phyloP scores from a whole-genome alignment of 2,888 invertebrate genomes.

The Synergus japonicus region DNA sequence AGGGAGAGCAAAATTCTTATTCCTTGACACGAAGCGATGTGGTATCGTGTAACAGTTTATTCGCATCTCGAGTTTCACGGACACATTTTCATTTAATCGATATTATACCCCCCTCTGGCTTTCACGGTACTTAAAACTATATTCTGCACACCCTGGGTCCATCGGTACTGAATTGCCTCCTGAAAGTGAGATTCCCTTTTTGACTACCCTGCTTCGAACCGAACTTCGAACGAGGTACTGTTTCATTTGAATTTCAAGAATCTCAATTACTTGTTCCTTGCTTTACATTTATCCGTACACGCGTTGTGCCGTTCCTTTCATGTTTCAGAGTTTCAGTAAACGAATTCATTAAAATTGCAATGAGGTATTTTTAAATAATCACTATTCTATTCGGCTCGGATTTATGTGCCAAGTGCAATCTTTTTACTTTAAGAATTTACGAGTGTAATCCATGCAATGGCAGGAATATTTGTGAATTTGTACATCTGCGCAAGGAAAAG shows the following conservation, averaged over 20 bases:
- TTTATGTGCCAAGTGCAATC: neutral
- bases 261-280: neutral
- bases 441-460: neutral
- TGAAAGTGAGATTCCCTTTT: conserved; percentile 45
- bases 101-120: conserved; percentile 48
- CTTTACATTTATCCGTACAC: neutral
- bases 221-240: neutral
- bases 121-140: conserved; percentile 41
- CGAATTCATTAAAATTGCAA: conserved; percentile 7
- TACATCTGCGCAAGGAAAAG: neutral
- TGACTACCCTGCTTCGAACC: conserved; percentile 14
- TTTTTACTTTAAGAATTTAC: neutral
- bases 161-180: conserved; percentile 28
- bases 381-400: neutral
- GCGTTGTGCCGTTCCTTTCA: neutral
- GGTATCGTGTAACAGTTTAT: conserved; percentile 73
- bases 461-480: neutral
- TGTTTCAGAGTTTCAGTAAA: neutral
- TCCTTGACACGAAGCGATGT: conserved; percentile 47
- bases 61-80: conserved; percentile 69
- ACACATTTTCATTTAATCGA: conserved; percentile 65
- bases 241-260: conserved; percentile 30
- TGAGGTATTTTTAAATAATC: conserved; percentile 7
- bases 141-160: neutral
- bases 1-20: conserved; percentile 43